Evolutionary conservation across 1,140 invertebrate species (phyloP), one percentile per base, ranked within the genome.

Genomic region (Tetragnatha versicolor): DNA sequence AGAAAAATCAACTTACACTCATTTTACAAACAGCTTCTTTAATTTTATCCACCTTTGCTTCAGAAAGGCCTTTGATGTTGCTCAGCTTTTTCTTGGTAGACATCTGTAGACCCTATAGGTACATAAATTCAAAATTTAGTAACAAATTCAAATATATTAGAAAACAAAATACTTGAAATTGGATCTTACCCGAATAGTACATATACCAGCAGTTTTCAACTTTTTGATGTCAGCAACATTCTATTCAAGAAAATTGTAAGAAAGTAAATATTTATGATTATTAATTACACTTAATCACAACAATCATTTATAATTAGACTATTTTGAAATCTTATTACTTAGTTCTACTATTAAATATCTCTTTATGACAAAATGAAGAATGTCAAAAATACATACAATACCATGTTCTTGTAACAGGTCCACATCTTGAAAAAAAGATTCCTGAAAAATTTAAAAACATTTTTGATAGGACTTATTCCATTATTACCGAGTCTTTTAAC

Each of bases 21-120:
- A 82, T 22, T 73, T 82, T 82, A n/a, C 55, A 33, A 10, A 85
- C 89, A 89, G 90, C 91, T 87, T 94, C 93, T 86, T 93, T 93
- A 39, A 94, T 93, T 88, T 93, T 93, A 80, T 93, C 91, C 78
- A 94, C 92, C 86, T 94, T 94, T 5, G 89, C 90, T 83, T 93
- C 92, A 37, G 92, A 92, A 81, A 94, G 90, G 20, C 92, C 92
- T 88, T 93, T 93, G 51, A 93, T 92, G 79, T 87, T 88, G 83
- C 89, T 89, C 31, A 94, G 84, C 84, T 90, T 92, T 83, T 92
- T 93, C 81, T 89, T 90, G 17, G 92, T 93, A 6, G 88, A 90
- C 93, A 94, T 94, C 83, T 93, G 91, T 60, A 94, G 87, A 7
- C 93, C 93, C 88, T 79, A 20, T n/a, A 20, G 45, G 25, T 37